A percentile compares a stretch with the other conserved stretches of the same genome.
These are phyloP conservation scores for Batillaria attramentaria DNA, from an alignment of 1,140 invertebrate species.

Conservation along the genomic window DNA sequence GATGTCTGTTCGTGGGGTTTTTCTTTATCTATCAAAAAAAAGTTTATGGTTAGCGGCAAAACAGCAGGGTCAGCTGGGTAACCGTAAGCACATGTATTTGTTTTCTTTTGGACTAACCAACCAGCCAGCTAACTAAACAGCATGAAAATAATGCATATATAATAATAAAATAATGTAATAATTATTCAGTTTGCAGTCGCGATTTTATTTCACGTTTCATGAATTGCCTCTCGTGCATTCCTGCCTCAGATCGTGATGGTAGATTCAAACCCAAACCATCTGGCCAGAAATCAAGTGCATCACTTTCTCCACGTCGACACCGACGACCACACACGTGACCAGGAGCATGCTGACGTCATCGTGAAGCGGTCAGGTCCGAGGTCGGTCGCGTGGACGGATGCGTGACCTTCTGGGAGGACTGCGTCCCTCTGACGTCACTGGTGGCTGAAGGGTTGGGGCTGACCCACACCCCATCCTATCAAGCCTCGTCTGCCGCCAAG, in stretches of 20 bases:
- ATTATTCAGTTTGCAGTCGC: too few relatives aligned
- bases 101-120: too few relatives aligned
- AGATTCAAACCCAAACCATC: slow-evolving; percentile 35
- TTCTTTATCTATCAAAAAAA: too few relatives aligned
- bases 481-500: slow-evolving; percentile 45
- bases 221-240: not conserved
- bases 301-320: slow-evolving; percentile 31
- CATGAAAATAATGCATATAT: not conserved
- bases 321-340: slow-evolving; percentile 34
- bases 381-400: slow-evolving; percentile 24
- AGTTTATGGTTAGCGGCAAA: too few relatives aligned
- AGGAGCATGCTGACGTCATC: slow-evolving; percentile 31
- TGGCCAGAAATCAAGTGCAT: not conserved
- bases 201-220: too few relatives aligned
- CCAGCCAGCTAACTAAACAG: not conserved
- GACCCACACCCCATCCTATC: not conserved
- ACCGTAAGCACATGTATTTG: too few relatives aligned
- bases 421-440: slow-evolving; percentile 18
- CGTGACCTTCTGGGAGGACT: slow-evolving; percentile 35
- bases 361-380: not conserved
- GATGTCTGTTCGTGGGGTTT: too few relatives aligned
- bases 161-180: not conserved
- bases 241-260: slow-evolving; percentile 47
- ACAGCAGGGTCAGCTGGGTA: too few relatives aligned
- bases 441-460: slow-evolving; percentile 1